phyloP scores from a whole-genome alignment of 2,888 invertebrate genomes.

The Patella depressa region DNA sequence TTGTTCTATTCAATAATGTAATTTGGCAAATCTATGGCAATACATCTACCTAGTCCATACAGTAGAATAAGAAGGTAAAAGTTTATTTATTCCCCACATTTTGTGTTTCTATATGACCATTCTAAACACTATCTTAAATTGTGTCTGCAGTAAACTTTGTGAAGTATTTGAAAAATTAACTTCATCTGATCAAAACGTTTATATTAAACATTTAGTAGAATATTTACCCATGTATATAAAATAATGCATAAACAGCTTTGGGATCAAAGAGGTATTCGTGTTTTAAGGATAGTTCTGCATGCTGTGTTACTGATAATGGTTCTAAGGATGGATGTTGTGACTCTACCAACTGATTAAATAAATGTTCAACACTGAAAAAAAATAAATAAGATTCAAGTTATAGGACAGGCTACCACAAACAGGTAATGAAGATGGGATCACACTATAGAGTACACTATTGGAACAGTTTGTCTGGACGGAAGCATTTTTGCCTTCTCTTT shows the following conservation, averaged over 20 bases:
- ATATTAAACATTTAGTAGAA: no score
- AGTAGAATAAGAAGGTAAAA: no score
- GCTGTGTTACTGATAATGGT: conserved; percentile 84
- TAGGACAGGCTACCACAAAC: background rate
- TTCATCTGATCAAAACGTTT: no score
- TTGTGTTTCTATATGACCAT: no score
- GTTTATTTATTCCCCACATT: no score
- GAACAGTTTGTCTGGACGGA: background rate
- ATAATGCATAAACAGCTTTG: conserved; percentile 84
- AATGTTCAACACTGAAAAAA: conserved; percentile 83
- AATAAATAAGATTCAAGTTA: conserved; percentile 18
- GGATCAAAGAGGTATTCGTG: conserved; percentile 85
- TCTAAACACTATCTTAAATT: background rate
- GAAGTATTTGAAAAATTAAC: no score
- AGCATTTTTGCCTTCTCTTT: background rate
- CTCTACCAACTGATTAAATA: conserved; percentile 88
- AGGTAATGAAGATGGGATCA: background rate
- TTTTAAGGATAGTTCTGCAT: conserved; percentile 84
- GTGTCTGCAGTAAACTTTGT: background rate
- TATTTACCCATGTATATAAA: conserved; percentile 88
- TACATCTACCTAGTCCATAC: no score
- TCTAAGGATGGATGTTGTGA: conserved; percentile 89
- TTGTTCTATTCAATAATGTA: no score
- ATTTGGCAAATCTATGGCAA: no score
- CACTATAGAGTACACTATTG: background rate